These are phyloP conservation scores for Acronicta alni DNA, from an alignment of 2,888 invertebrate species.

Conservation along the genomic window DNA sequence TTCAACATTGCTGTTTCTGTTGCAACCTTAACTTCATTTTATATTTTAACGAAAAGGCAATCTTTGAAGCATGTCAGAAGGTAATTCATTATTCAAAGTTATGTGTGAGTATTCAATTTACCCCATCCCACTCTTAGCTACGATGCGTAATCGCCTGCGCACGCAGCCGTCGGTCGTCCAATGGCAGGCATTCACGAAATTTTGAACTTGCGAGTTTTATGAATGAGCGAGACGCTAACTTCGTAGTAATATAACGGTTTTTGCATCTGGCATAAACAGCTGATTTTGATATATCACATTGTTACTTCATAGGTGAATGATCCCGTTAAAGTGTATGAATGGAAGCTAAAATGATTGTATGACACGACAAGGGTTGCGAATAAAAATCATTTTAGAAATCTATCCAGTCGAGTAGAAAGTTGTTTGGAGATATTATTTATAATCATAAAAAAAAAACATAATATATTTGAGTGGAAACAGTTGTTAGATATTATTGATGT, in stretches of 20 bases:
- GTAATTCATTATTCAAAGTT: neutral
- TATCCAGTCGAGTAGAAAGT: constrained; percentile 1
- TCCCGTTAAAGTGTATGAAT: constrained; percentile 26
- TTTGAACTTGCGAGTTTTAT: constrained; percentile 48
- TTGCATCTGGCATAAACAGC: constrained; percentile 56
- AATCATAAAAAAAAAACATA: neutral
- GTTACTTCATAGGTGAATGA: constrained; percentile 34
- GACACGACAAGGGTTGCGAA: constrained; percentile 31
- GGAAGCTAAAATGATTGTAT: constrained; percentile 6
- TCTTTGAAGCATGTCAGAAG: neutral
- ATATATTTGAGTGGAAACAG: constrained; percentile 3
- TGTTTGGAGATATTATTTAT: neutral
- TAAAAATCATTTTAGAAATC: constrained; percentile 12
- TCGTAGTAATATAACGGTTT: constrained; percentile 56
- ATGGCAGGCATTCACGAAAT: constrained; percentile 49
- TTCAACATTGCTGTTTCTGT: too few relatives aligned
- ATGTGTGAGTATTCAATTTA: neutral
- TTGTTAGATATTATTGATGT: constrained; percentile 21
- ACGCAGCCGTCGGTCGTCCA: constrained; percentile 45
- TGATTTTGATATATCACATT: constrained; percentile 51
- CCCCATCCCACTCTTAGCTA: constrained; percentile 45
- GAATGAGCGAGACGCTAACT: constrained; percentile 50
- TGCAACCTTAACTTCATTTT: too few relatives aligned
- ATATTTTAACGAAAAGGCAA: too few relatives aligned
- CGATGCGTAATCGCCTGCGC: constrained; percentile 55